phyloP scores from a whole-genome alignment of 1,140 invertebrate species.

The Riptortus pedestris region DNA sequence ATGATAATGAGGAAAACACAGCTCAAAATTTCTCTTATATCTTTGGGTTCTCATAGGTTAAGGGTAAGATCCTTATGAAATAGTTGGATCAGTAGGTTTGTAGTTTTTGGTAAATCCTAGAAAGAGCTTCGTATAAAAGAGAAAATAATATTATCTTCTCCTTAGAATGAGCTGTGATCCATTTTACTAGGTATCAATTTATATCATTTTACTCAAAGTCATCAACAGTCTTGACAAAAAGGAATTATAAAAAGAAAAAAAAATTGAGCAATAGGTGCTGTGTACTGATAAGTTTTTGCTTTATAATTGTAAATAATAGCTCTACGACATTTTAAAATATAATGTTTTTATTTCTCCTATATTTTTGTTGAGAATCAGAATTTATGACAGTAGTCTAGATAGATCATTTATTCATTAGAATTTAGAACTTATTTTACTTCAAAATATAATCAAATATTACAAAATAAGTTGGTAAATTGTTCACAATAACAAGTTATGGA shows the following conservation, averaged over 20 bases:
- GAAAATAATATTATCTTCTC: neutral
- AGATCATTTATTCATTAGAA: no score
- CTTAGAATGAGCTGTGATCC: constrained; percentile 7
- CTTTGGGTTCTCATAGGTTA: neutral
- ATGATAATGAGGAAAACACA: constrained; percentile 1
- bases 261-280: neutral
- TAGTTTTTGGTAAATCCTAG: neutral
- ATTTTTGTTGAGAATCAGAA: no score
- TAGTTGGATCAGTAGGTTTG: neutral
- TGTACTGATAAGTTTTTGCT: neutral
- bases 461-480: no score
- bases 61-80: neutral
- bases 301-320: neutral
- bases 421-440: no score
- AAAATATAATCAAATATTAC: no score
- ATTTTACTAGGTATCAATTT: neutral
- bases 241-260: neutral
- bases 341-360: no score
- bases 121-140: neutral
- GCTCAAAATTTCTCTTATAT: neutral
- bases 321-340: neutral
- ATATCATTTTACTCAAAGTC: no score
- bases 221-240: neutral
- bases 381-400: no score
- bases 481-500: no score